Base-by-base conservation (phyloP, 2,888 invertebrate species). In the Morpho helenor region DNA sequence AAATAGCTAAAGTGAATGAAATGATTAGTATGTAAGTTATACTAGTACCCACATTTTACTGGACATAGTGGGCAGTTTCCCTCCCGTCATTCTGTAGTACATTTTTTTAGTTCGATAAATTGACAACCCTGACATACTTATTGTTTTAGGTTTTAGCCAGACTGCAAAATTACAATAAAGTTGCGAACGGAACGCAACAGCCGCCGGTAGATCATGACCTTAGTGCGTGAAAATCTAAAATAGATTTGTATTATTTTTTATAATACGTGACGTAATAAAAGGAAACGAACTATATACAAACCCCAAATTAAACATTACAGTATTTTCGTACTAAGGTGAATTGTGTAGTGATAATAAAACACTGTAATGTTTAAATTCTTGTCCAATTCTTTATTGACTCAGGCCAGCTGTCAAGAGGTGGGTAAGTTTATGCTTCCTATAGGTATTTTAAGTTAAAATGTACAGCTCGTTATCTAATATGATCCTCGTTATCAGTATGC, bases 371-470 rank as follows among this genome's bases (percentile, higher is more conserved):
- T 92, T 91, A 92, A 87, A 87, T 87, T 91, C 87, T 91, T 93
- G 91, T 91, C 85, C 76, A 89, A 91, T 82, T 90, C 91, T 85
- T 83, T 93, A 80, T 84, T 94, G 78, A 89, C 92, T 79, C 91
- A 92, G 86, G 94, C 93, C 84, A 92, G 92, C 89, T 94, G 93
- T 92, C 93, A 94, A 94, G 94, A 94, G 94, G 94, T 94, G 91
- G 93, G 94, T 94, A 93, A 93, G 93, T 94, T 90, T 88, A 81
- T 60, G 52, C 22, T 63, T 63, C 57, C 40, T 39, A 52, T 54
- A 47, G 45, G 59, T 48, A 56, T 55, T 52, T 50, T 46, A 48
- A 48, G 8, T 43, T 48, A 56, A 49, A 59, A 45, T 51, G 48
- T 44, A 41, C 10, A 40, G 42, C 51, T 57, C 44, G 55, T 45